Percentiles rank a stretch among this genome's conserved stretches.
These are phyloP conservation scores for Actenoides hombroni DNA, from an alignment of 2,113 vertebrate genomes.

Conservation along the genomic window DNA sequence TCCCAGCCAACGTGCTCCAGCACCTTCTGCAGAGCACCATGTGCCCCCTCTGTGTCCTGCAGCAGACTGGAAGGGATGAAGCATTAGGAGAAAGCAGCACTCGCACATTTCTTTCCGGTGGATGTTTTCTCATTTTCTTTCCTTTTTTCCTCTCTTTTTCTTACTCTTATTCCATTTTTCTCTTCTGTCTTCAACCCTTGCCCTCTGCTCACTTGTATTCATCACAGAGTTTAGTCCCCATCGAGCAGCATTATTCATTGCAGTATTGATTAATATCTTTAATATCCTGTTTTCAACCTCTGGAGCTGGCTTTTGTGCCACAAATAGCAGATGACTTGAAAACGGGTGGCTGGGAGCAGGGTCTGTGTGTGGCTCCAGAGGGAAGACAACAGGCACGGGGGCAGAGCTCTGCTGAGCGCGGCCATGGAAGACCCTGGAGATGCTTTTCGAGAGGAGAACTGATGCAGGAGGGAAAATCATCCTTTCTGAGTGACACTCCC, in stretches of 20 bases:
- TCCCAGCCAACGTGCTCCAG: not conserved
- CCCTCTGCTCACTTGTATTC: not conserved
- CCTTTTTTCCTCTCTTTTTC: not conserved
- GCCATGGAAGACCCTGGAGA: not conserved
- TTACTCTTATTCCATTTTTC: not conserved
- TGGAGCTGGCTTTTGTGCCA: not conserved
- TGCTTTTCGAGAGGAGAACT: accelerated
- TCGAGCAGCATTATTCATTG: not conserved
- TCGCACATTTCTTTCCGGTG: not conserved
- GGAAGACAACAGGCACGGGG: not conserved
- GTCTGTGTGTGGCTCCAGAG: accelerated
- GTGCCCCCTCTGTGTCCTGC: accelerated
- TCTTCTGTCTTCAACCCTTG: not conserved
- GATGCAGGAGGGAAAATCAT: not conserved
- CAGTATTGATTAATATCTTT: conserved; percentile 30
- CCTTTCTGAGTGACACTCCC: not conserved
- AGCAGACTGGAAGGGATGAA: not conserved
- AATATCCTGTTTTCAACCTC: conserved; percentile 19
- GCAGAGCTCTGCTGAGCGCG: accelerated
- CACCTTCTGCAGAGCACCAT: accelerated
- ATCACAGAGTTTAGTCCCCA: not conserved
- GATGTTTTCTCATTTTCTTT: not conserved
- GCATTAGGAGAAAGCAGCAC: not conserved
- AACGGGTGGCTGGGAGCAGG: accelerated
- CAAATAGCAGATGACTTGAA: not conserved